Base-by-base conservation (phyloP, 2,888 invertebrate genomes). In the Macrosoma leucophasiata region DNA sequence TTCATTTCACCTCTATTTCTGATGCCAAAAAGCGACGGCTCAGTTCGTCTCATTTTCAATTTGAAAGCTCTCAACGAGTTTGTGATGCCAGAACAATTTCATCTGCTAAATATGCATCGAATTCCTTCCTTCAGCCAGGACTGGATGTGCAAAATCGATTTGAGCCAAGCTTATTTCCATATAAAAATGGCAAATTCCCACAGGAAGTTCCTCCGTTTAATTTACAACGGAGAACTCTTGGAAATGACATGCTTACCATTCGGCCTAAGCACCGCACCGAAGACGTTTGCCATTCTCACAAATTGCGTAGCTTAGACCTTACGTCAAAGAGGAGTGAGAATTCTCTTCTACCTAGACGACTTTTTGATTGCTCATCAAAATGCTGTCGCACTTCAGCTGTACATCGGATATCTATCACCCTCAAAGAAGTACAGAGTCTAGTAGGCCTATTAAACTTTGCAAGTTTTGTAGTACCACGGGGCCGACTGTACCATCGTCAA, bases 401-500 rank as follows among this genome's bases (percentile, higher is more conserved):
- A 2, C 4, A 2, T 26, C 20, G 5, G 5, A 46, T n/a, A 6
- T 29, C 4, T 7, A 14, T 32, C 1, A 42, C 26, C 0, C 17
- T 48, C 8, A 46, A 47, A 23, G 40, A 43, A 3, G 1, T 46
- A 1, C 49, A 55, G 22, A 51, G 48, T 6, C 7, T 51, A 4
- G 29, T 50, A 9, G 54, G 49, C 2, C 18, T 39, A 1, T 17
- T 49, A 8, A 52, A 52, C 12, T 52, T 56, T 26, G 45, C 49
- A 8, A 51, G 46, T 15, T 51, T 52, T 35, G 36, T 29, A 2
- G 40, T 53, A 1, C 48, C 48, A 4, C 27, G 41, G 10, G 52
- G 52, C 3, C 23, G 53, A 8, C 31, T 55, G 5, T 36, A 52
- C 25, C 36, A 43, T 27, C 46, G 51, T 4, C 23, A 33, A 1